Base-by-base conservation (phyloP, 2,888 invertebrate genomes). In the Meteorus cinctellus region DNA sequence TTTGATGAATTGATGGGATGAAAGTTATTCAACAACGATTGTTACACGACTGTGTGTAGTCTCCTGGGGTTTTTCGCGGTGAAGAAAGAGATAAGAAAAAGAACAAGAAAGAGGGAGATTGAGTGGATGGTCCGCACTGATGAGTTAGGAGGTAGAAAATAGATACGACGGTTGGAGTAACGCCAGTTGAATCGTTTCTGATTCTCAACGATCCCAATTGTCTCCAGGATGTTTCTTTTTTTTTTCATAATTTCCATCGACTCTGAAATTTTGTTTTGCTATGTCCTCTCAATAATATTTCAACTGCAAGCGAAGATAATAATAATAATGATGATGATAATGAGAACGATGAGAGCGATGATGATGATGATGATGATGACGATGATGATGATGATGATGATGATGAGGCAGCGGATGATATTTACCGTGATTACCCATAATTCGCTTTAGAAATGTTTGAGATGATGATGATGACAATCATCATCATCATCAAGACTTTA, bases 61-160 rank as follows among this genome's bases (percentile, higher is more conserved):
- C 59, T 41, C 60, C 69, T 69, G 63, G n/a, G 71, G 55, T 62
- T 45, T 41, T 41, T 71, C 36, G 71, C 41, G n/a, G 24, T 19
- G 63, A 67, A 60, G 41, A 48, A 27, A 62, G 16, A 62, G 62
- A 60, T 24, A 45, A 68, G 60, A 67, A 74, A 69, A 74, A 59
- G 55, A 55, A 55, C 24, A 5, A 55, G 70, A 66, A 75, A 72
- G 74, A 68, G 66, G 63, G 71, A 41, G 45, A 71, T 27, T 51
- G 60, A 27, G 67, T 48, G 55, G 12, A 41, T 55, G 55, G 55
- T 55, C 72, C 75, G 77, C 75, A 80, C 79, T 76, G 75, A 76
- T 79, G 71, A 76, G 76, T 51, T 74, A 70, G 81, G 79, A 76
- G 78, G 85, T 83, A 83, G 83, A 85, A 87, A 87, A 87, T 87